Percentiles rank a stretch among this genome's conserved stretches.
These are phyloP conservation scores for Caenorhabditis imperialis DNA, from an alignment of 2,888 invertebrate species.

Conservation along the genomic window DNA sequence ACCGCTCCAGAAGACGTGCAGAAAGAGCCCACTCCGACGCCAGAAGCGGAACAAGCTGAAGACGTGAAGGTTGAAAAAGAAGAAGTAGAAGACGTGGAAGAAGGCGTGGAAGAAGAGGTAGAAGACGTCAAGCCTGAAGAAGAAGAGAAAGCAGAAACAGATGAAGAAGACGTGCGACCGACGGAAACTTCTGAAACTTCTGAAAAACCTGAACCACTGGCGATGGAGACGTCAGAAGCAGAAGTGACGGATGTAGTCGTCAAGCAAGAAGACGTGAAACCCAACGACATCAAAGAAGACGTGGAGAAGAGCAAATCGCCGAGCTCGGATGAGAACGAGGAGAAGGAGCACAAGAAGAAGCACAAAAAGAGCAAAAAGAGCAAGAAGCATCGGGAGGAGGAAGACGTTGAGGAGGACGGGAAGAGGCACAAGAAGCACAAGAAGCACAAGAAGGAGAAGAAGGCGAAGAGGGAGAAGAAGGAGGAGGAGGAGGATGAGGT, in stretches of 20 bases:
- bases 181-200: conserved; percentile 8
- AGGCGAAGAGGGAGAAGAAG: conserved; percentile 9
- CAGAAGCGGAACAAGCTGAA: conserved; percentile 4
- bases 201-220: conserved; percentile 7
- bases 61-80: conserved; percentile 15
- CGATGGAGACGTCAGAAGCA: conserved; percentile 40
- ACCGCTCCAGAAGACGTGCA: background rate
- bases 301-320: background rate
- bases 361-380: conserved; percentile 63
- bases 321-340: conserved; percentile 45
- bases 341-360: conserved; percentile 62
- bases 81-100: conserved; percentile 19
- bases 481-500: conserved; percentile 2
- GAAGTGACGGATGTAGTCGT: conserved; percentile 45
- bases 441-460: conserved; percentile 13
- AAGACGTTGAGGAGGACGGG: conserved; percentile 23
- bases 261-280: too few relatives aligned
- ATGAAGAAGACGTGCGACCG: conserved; percentile 11
- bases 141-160: background rate
- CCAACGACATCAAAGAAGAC: too few relatives aligned
- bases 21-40: background rate
- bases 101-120: conserved; percentile 8
- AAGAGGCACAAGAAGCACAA: conserved; percentile 34
- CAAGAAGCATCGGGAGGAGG: conserved; percentile 31
- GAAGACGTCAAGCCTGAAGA: conserved; percentile 8